Conservation (phyloP, 1,140 invertebrate species). For the Drosophila pallidifrons region DNA sequence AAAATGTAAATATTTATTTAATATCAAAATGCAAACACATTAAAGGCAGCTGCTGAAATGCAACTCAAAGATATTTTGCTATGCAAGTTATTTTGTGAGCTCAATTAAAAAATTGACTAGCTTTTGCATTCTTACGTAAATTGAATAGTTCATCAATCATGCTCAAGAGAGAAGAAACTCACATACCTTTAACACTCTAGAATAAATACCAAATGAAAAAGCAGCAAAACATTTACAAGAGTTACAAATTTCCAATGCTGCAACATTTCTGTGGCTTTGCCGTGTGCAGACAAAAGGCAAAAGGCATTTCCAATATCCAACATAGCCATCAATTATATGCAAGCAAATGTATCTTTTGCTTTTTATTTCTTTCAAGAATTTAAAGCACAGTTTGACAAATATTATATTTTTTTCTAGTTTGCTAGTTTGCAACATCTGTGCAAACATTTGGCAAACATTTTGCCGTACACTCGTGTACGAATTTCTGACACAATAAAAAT, state of each 20-base stretch:
- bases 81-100: conserved; percentile 35
- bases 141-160: conserved; percentile 53
- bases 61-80: conserved; percentile 9
- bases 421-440: conserved; percentile 42
- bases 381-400: conserved; percentile 27
- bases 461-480: conserved; percentile 5
- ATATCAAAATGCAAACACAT: conserved; percentile 32
- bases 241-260: conserved; percentile 24
- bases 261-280: conserved; percentile 45
- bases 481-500: conserved; percentile 38
- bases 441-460: conserved; percentile 14
- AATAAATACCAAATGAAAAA: conserved; percentile 33
- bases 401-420: conserved; percentile 28
- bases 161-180: background rate
- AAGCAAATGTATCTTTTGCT: conserved; percentile 11
- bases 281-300: conserved; percentile 35
- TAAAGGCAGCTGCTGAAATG: conserved; percentile 2
- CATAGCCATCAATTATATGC: conserved; percentile 55
- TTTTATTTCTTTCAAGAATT: conserved; percentile 2
- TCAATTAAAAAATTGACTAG: conserved; percentile 43
- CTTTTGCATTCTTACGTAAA: conserved; percentile 27
- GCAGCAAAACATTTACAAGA: conserved; percentile 32
- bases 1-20: conserved; percentile 38
- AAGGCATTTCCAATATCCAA: conserved; percentile 19
- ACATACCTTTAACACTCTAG: conserved; percentile 4